These are phyloP conservation scores for Scaptomyza cyrtandrae DNA, from an alignment of 2,888 invertebrate species.

Conservation along the genomic window DNA sequence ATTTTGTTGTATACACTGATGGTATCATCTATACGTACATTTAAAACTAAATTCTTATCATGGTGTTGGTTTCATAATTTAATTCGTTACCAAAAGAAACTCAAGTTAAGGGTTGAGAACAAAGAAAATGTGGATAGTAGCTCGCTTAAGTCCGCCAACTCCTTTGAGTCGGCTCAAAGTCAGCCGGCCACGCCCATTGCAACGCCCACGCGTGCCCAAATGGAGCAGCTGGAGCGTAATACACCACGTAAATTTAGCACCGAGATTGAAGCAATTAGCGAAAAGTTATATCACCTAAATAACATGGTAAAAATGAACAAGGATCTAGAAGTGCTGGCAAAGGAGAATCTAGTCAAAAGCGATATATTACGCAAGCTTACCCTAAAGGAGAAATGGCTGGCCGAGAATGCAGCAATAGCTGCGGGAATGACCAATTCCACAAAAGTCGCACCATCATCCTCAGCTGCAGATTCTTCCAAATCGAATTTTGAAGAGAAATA, in stretches of 20 bases:
- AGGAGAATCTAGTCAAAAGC: slow-evolving; percentile 83
- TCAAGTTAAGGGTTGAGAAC: slow-evolving; percentile 49
- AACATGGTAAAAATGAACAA: slow-evolving; percentile 84
- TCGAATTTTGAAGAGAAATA: slow-evolving; percentile 75
- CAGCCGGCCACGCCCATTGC: slow-evolving; percentile 50
- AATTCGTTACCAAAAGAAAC: slow-evolving; percentile 40
- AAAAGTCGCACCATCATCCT: slow-evolving; percentile 7
- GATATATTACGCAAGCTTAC: slow-evolving; percentile 84
- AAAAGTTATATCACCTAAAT: slow-evolving; percentile 83
- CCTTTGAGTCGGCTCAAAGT: slow-evolving; percentile 71
- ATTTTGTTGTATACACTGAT: slow-evolving; percentile 57
- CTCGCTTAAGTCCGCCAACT: slow-evolving; percentile 67
- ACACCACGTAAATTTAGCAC: slow-evolving; percentile 79
- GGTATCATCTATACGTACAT: slow-evolving; percentile 28
- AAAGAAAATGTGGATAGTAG: slow-evolving; percentile 70
- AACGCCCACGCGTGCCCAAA: slow-evolving; percentile 68
- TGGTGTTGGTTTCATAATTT: slow-evolving; percentile 78
- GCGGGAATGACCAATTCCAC: slow-evolving; percentile 52
- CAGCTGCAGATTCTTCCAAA: slow-evolving; percentile 46
- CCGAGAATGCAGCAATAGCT: slow-evolving; percentile 75
- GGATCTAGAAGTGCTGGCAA: slow-evolving; percentile 82
- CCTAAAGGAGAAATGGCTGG: slow-evolving; percentile 84
- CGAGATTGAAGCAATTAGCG: slow-evolving; percentile 84
- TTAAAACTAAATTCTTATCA: slow-evolving; percentile 41
- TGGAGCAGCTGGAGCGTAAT: slow-evolving; percentile 82